Evolutionary conservation across 2,888 invertebrate species (phyloP).

Genomic region (Pollenia griseotomentosa): DNA sequence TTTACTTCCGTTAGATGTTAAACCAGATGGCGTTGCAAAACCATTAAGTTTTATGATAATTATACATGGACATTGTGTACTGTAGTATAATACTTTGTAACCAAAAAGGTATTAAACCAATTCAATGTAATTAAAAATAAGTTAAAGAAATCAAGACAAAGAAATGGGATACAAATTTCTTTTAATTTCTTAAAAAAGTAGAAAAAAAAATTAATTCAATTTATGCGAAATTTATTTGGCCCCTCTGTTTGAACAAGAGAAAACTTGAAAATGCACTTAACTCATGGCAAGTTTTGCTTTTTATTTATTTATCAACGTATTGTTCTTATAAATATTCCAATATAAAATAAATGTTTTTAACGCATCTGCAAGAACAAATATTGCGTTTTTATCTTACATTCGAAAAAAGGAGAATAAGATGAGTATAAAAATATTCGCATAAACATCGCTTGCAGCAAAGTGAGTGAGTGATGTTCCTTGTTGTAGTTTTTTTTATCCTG

Average conservation of each 20-base stretch:
- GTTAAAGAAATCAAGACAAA: constrained; percentile 25
- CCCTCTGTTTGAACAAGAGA: constrained; percentile 1
- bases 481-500: constrained; percentile 53
- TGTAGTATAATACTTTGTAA: constrained; percentile 10
- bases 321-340: constrained; percentile 35
- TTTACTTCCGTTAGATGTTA: constrained; percentile 72
- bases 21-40: constrained; percentile 69
- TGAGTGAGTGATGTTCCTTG: constrained; percentile 66
- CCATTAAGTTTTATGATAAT: constrained; percentile 72
- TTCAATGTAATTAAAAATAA: constrained; percentile 63
- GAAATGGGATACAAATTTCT: background rate
- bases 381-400: constrained; percentile 43
- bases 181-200: background rate
- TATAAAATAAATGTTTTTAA: constrained; percentile 34
- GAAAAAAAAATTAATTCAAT: background rate
- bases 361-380: constrained; percentile 54
- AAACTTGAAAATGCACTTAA: constrained; percentile 68
- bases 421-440: constrained; percentile 59
- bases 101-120: constrained; percentile 51
- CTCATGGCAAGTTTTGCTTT: constrained; percentile 32
- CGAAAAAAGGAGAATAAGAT: constrained; percentile 1
- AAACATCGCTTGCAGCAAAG: constrained; percentile 63
- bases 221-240: constrained; percentile 1
- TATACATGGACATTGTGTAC: constrained; percentile 60
- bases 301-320: constrained; percentile 56